These are phyloP conservation scores for Acromyrmex echinatior DNA, from an alignment of 1,140 invertebrate genomes.

Conservation along the genomic window DNA sequence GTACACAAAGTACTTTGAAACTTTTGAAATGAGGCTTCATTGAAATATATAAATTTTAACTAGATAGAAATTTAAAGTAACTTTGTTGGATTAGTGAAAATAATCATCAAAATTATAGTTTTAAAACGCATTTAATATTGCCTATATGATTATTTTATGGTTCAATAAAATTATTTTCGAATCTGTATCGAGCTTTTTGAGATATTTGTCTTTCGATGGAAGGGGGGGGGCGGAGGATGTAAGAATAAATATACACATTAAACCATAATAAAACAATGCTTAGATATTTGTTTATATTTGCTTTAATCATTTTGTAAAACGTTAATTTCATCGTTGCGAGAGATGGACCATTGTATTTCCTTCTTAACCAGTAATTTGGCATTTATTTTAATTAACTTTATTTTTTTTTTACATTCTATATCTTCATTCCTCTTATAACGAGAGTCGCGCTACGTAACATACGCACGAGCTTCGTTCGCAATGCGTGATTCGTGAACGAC, in stretches of 20 bases:
- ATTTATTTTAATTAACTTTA: not conserved
- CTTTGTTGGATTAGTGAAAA: too few relatives aligned
- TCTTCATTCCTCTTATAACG: not conserved
- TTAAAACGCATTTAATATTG: too few relatives aligned
- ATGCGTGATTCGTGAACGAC: not conserved
- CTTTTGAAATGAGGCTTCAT: too few relatives aligned
- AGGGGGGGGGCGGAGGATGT: too few relatives aligned
- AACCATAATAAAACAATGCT: not conserved
- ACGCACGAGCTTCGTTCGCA: not conserved
- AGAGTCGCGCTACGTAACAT: not conserved
- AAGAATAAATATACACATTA: not conserved
- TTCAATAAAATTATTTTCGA: too few relatives aligned
- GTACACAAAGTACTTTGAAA: not conserved
- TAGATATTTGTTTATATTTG: slow-evolving; percentile 3
- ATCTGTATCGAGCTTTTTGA: too few relatives aligned
- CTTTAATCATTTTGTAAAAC: not conserved
- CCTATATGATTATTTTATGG: too few relatives aligned
- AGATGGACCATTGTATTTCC: not conserved
- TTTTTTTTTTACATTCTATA: not conserved
- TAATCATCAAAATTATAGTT: too few relatives aligned
- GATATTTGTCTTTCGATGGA: too few relatives aligned
- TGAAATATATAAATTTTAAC: too few relatives aligned
- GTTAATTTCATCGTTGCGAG: not conserved
- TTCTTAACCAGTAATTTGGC: not conserved
- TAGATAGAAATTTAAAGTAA: too few relatives aligned